Percentiles rank a stretch among this genome's conserved stretches.
Conservation (phyloP, 2,113 vertebrate genomes). For the Leptobrachium leishanense region DNA sequence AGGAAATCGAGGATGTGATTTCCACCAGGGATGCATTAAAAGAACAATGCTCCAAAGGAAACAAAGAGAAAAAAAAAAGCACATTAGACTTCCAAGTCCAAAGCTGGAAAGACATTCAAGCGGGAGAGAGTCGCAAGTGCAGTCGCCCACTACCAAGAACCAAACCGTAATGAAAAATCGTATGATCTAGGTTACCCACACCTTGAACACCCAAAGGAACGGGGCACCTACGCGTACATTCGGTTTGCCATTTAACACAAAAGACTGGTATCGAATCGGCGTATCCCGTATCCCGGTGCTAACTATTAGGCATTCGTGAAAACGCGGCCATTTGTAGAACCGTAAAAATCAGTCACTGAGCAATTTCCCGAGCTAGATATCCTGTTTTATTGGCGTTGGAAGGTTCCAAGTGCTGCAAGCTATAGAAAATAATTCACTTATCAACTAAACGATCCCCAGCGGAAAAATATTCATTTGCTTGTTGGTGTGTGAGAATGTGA, state of each 20-base stretch:
- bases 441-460: background rate
- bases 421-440: background rate
- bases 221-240: background rate
- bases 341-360: slow-evolving; percentile 4
- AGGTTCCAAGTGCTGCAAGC: background rate
- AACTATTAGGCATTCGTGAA: background rate
- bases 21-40: background rate
- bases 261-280: background rate
- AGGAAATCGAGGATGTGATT: background rate
- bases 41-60: background rate
- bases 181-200: background rate
- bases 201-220: background rate
- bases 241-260: background rate
- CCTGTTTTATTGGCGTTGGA: background rate
- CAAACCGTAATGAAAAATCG: background rate
- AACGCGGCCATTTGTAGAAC: background rate
- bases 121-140: background rate
- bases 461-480: slow-evolving; percentile 5
- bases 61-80: background rate
- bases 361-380: slow-evolving; percentile 1
- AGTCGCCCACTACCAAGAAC: background rate
- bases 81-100: background rate
- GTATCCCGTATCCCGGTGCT: background rate
- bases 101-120: background rate
- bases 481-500: background rate